Conservation (phyloP, 2,888 invertebrate species). For the Chorisops tibialis region DNA sequence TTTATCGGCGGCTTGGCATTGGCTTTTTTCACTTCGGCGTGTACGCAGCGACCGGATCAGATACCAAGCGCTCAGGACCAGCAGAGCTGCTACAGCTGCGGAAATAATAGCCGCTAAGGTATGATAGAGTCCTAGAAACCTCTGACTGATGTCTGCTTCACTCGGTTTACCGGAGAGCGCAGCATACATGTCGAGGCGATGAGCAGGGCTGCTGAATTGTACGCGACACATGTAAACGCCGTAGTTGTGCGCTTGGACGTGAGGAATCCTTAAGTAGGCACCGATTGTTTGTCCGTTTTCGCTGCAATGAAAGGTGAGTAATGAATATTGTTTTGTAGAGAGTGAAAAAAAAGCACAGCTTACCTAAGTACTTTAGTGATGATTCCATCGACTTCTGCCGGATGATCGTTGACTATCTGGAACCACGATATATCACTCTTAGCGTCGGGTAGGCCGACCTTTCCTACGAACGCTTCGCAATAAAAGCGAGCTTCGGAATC, state of each 20-base stretch:
- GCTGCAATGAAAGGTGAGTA: slow-evolving; percentile 57
- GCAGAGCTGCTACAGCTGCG: slow-evolving; percentile 21
- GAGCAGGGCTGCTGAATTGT: slow-evolving; percentile 55
- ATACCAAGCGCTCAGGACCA: slow-evolving; percentile 25
- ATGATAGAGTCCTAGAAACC: slow-evolving; percentile 6
- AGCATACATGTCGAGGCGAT: slow-evolving; percentile 49
- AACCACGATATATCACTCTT: slow-evolving; percentile 69
- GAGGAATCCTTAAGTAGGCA: slow-evolving; percentile 63
- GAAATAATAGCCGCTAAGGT: slow-evolving; percentile 16
- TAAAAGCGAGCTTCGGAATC: slow-evolving; percentile 65
- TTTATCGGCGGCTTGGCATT: slow-evolving; percentile 13
- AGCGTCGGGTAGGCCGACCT: slow-evolving; percentile 65
- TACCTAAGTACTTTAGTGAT: slow-evolving; percentile 45
- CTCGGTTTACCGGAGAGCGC: slow-evolving; percentile 33
- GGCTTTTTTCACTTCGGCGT: slow-evolving; percentile 3
- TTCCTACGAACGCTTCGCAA: slow-evolving; percentile 76
- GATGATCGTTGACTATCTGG: slow-evolving; percentile 56
- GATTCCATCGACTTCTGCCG: slow-evolving; percentile 30
- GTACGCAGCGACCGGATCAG: slow-evolving; percentile 5
- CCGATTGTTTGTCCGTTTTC: slow-evolving; percentile 70
- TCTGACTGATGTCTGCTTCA: slow-evolving; percentile 21
- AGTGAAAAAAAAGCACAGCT: slow-evolving; percentile 38
- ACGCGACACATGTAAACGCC: slow-evolving; percentile 69
- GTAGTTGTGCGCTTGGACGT: slow-evolving; percentile 62
- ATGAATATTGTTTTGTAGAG: neutral